Conservation (phyloP, 2,113 vertebrate species). For the Crotalus tigris region DNA sequence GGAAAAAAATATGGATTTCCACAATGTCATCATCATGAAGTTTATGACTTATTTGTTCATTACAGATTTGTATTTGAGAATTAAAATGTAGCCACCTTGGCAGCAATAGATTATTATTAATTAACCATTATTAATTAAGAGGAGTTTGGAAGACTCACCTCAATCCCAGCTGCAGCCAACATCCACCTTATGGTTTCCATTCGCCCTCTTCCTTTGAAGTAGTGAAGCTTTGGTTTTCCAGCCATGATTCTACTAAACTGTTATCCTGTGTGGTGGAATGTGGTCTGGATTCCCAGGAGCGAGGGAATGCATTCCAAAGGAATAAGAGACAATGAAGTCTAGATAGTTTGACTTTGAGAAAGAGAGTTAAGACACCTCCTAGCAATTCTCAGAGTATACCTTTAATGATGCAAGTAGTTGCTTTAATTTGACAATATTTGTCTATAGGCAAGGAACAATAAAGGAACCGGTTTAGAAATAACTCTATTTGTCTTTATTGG, state of each 20-base stretch:
- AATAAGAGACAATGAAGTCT: not conserved
- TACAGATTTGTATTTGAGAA: not conserved
- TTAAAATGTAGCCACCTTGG: not conserved
- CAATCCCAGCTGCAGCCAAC: constrained; percentile 71
- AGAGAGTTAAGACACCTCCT: not conserved
- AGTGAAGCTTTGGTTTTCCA: constrained; percentile 72
- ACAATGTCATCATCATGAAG: not conserved
- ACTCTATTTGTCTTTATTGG: not conserved
- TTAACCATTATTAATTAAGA: not conserved
- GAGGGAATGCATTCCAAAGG: not conserved
- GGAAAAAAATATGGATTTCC: not conserved
- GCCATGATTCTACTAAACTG: constrained; percentile 61
- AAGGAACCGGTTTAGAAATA: not conserved
- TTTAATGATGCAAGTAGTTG: not conserved
- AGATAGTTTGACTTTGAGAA: not conserved
- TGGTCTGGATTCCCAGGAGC: not conserved
- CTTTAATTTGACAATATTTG: not conserved
- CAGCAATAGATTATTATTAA: not conserved
- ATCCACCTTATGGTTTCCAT: constrained; percentile 84
- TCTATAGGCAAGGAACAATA: not conserved
- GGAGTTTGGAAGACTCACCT: constrained; percentile 61
- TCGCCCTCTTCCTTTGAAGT: constrained; percentile 76
- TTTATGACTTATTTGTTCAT: not conserved
- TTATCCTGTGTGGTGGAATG: not conserved
- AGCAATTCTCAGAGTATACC: not conserved